phyloP scores from a whole-genome alignment of 2,113 vertebrate species.

The Oostethus manadensis region DNA sequence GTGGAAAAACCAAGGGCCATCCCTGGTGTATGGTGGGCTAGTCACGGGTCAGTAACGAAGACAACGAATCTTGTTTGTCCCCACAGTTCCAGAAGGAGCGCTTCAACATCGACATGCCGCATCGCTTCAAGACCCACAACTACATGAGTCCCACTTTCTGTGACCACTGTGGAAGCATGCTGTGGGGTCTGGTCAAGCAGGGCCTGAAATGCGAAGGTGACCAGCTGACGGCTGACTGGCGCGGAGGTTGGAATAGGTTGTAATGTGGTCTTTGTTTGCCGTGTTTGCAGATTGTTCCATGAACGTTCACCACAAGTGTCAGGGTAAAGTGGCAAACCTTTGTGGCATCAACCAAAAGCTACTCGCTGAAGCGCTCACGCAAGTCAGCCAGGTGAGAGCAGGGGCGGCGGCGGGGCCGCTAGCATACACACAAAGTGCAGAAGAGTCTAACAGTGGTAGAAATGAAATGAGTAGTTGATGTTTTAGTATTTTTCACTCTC shows the following conservation, averaged over 20 bases:
- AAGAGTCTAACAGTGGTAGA: no score
- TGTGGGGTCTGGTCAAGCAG: conserved; percentile 96
- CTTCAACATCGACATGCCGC: conserved; percentile 99
- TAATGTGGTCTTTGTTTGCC: neutral
- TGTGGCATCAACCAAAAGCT: conserved; percentile 99
- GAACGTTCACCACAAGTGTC: conserved; percentile 98
- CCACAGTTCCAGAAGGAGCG: conserved; percentile 96
- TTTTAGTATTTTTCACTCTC: no score
- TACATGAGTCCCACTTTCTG: conserved; percentile 99
- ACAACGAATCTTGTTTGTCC: conserved; percentile 29
- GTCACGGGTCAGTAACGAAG: neutral
- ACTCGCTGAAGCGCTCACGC: conserved; percentile 90
- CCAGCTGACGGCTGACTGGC: neutral
- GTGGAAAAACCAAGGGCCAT: no score
- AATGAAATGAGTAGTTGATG: neutral
- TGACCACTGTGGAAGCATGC: conserved; percentile 95
- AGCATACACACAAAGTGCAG: no score
- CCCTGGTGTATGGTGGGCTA: no score
- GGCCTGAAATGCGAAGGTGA: conserved; percentile 97
- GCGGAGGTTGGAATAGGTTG: neutral
- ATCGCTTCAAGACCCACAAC: conserved; percentile 92
- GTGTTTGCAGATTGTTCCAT: conserved; percentile 82
- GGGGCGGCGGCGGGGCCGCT: no score
- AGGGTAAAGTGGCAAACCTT: conserved; percentile 94
- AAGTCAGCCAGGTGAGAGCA: conserved; percentile 88